Base-by-base conservation (phyloP, 35 echinoderm and acorn worm genomes). In the Heliocidaris erythrogramma region DNA sequence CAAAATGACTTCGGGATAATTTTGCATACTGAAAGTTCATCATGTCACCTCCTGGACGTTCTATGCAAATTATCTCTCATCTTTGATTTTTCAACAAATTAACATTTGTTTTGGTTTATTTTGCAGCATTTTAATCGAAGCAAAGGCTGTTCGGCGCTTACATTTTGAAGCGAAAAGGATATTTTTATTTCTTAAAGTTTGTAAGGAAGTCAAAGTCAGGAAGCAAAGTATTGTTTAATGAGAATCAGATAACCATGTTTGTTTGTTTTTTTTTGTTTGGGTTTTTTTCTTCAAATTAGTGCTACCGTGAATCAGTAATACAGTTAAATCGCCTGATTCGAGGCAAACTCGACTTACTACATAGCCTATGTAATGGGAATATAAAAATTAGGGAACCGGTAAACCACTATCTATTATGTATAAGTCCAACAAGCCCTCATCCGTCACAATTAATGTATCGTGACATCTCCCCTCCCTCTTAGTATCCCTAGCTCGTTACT, bases 361-460 rank as follows among this genome's bases (percentile, higher is more conserved):
- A 78, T 21, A 78, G 21, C 21, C 27, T 78, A 78, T 78, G 27
- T 78, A 78, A 78, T 78, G 18, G 21, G 65, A 78, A 78, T 27
- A 78, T 78, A 78, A 8, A 78, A 78, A 4, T 78, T 78, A 78
- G 27, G 52, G 27, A 78, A 78, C 65, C 65, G 65, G 65, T 78
- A 78, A 78, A 78, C 65, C 17, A n/a, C 65, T 27, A 6, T 78
- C 65, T 78, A 78, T 78, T n/a, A 78, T 78, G 27, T 18, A 78
- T n/a, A n/a, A 27, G 52, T 10, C 52, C 52, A 56, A 56, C 10
- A 56, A 56, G 21, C 65, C 24, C 87, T 89, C 31, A 89, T 48
- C 87, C 87, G 24, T 48, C 47, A 48, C 91, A 48, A 30, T 92
- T 92, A 92, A 92, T 59, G 91, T 92, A 13, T 92, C 91, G 13